Evolutionary conservation across 2,797 vertebrate species (phyloP).

Genomic region (Carcharodon carcharias): DNA sequence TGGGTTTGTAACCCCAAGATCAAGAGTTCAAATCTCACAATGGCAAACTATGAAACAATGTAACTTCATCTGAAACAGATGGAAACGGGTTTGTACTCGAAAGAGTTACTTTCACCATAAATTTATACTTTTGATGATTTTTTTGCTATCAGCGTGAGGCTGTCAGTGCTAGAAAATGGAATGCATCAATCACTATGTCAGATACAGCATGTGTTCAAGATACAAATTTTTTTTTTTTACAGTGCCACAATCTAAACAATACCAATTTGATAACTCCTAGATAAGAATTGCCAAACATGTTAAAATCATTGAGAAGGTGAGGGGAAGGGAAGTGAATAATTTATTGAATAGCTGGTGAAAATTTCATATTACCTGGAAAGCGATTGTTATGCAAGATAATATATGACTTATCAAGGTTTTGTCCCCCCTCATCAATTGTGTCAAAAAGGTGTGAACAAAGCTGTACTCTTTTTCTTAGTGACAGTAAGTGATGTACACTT

Average conservation of each 20-base stretch:
- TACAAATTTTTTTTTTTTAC: background rate
- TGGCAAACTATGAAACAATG: too few species aligned
- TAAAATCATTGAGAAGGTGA: background rate
- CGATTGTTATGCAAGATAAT: background rate
- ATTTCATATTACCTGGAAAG: background rate
- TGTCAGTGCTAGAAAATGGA: constrained; percentile 9
- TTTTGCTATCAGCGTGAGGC: background rate
- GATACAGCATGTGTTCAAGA: background rate
- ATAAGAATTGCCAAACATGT: background rate
- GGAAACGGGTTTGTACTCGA: too few species aligned
- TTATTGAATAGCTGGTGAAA: background rate
- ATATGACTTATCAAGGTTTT: background rate
- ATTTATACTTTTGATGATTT: constrained; percentile 2
- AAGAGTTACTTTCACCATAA: background rate
- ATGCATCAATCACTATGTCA: background rate
- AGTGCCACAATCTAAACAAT: background rate
- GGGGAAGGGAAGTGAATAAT: background rate
- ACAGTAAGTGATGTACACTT: background rate
- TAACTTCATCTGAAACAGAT: too few species aligned
- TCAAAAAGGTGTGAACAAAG: background rate
- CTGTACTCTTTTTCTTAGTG: background rate
- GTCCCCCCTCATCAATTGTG: background rate
- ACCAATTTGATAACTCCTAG: background rate
- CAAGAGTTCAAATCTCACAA: too few species aligned
- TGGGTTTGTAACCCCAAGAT: too few species aligned